Percentiles rank a stretch among this genome's conserved stretches.
Conservation (phyloP, 2,888 invertebrate genomes). For the Diplolepis rosae region DNA sequence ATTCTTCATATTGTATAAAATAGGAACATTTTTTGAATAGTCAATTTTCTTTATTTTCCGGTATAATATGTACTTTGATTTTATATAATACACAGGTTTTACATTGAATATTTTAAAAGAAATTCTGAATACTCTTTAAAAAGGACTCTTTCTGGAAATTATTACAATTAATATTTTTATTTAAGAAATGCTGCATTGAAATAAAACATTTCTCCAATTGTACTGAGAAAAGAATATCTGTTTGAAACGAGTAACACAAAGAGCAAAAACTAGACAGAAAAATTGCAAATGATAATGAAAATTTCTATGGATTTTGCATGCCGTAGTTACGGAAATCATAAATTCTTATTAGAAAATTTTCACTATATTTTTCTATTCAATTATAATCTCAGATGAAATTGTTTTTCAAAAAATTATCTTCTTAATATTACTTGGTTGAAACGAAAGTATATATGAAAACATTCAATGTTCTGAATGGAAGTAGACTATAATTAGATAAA, state of each 20-base stretch:
- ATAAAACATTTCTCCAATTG: neutral
- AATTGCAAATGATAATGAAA: neutral
- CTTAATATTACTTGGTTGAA: no score
- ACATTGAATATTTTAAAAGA: neutral
- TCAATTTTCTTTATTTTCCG: no score
- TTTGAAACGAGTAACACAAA: constrained; percentile 1
- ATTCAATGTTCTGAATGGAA: no score
- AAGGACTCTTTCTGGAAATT: neutral
- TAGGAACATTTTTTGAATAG: no score
- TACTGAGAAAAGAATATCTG: constrained; percentile 1
- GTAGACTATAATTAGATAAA: no score
- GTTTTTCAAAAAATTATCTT: no score
- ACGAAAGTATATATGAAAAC: no score
- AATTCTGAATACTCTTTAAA: neutral
- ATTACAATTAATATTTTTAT: neutral
- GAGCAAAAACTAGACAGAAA: constrained; percentile 6
- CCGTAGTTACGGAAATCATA: neutral
- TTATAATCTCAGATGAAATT: no score
- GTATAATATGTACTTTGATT: no score
- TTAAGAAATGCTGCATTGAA: constrained; percentile 2
- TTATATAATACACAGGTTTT: no score
- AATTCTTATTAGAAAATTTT: neutral
- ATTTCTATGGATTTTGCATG: neutral
- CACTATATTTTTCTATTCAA: neutral
- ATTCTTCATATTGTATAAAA: no score